Evolutionary conservation across 2,113 vertebrate species (phyloP), one percentile per base, ranked within the genome.

Genomic region (Macrotus californicus): DNA sequence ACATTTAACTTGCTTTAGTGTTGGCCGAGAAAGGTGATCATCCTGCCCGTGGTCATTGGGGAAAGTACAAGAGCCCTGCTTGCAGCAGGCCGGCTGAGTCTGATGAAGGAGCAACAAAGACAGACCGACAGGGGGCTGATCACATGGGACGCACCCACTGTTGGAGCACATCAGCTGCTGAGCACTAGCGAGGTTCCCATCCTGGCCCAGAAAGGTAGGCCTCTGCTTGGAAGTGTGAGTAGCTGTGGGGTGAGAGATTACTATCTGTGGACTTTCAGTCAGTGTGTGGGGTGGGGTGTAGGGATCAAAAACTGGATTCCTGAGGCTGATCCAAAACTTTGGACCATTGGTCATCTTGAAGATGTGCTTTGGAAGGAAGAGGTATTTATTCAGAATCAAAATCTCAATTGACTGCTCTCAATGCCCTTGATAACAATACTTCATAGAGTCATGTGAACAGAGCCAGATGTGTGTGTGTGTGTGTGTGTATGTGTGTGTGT

Each of bases 61-160:
- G 64, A 93, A 29, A 8, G 21, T 24, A 83, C 26, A 7, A 92
- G 56, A 96, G 46, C 13, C 64, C 16, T 56, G 1, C 39, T 26
- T n/a, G n/a, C 5, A 41, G 77, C 24, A 12, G 11, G 26, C 4
- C 66, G 9, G 43, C 67, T 70, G 31, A 24, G 90, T 31, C 59
- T 81, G 12, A 34, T 6, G 39, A 64, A 34, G 11, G 19, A 3
- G 5, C 12, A 1, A 5, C 9, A 15, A 12, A 52, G 39, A 72
- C 5, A 6, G 5, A 39, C 26, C 0, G 0, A 5, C 1, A 10
- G 29, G 5, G 21, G 7, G 11, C 39, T 36, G 10, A 3, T 19
- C 9, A 0, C 0, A 0, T 4, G 18, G 43, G 26, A 15, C 8
- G 2, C n/a, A 7, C 16, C 19, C 31, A 26, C 61, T 16, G 5